These are phyloP conservation scores for Tyto alba DNA, from an alignment of 2,113 vertebrate species.

Conservation along the genomic window DNA sequence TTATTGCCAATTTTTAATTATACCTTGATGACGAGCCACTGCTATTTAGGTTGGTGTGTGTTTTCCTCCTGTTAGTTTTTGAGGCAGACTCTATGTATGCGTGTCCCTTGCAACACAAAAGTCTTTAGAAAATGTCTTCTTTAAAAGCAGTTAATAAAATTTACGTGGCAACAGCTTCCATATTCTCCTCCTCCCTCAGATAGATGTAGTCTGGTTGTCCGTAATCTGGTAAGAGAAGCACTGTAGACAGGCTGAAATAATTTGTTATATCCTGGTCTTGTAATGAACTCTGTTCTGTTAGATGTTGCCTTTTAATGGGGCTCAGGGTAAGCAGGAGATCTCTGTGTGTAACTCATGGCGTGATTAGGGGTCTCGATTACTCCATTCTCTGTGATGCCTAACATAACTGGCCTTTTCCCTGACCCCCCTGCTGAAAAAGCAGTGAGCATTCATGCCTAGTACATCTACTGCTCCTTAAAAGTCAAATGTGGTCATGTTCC, in stretches of 20 bases:
- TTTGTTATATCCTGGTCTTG: background rate
- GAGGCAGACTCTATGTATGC: fast-evolving
- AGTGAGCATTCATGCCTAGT: background rate
- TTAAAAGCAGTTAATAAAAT: background rate
- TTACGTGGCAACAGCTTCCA: background rate
- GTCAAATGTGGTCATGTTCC: background rate
- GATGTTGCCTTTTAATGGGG: background rate
- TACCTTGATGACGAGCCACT: background rate
- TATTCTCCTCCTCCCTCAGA: background rate
- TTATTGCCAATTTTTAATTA: background rate
- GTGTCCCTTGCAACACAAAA: background rate
- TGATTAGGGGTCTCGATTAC: background rate
- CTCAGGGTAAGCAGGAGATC: background rate
- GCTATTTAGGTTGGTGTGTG: background rate
- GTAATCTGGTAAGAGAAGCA: background rate
- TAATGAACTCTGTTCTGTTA: background rate
- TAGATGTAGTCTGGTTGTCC: background rate
- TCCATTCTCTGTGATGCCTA: background rate
- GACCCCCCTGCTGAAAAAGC: background rate
- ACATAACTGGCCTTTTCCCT: background rate
- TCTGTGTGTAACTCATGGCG: fast-evolving
- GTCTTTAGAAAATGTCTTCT: background rate
- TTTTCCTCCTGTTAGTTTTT: background rate
- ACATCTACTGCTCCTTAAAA: background rate
- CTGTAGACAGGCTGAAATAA: background rate